Evolutionary conservation across 2,113 vertebrate genomes (phyloP).

Genomic region (Ciconia stormi): DNA sequence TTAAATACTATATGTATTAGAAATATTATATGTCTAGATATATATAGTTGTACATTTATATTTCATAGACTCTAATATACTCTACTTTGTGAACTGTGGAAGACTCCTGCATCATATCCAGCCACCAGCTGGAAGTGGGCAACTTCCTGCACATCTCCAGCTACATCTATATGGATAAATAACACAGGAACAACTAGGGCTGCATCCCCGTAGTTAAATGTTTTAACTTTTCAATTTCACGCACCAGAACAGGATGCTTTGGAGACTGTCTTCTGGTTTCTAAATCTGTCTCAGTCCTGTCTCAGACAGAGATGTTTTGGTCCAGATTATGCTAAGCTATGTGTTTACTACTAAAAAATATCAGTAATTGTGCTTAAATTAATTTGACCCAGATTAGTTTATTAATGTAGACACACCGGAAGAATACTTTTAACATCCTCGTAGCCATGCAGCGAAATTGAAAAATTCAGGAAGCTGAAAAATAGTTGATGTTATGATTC

Average conservation of each 20-base stretch:
- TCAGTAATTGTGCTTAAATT: background rate
- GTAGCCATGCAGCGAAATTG: background rate
- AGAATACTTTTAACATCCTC: background rate
- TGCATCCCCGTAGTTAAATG: background rate
- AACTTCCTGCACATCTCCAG: background rate
- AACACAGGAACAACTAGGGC: background rate
- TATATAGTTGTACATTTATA: background rate
- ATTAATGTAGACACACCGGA: background rate
- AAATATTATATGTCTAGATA: background rate
- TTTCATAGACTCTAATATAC: background rate
- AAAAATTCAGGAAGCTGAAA: background rate
- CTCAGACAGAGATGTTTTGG: background rate
- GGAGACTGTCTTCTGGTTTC: background rate
- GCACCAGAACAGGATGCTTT: background rate
- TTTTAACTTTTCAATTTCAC: background rate
- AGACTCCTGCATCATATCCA: background rate
- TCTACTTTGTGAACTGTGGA: background rate
- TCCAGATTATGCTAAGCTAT: background rate
- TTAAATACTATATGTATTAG: background rate
- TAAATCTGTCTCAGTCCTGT: background rate
- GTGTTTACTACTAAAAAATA: background rate
- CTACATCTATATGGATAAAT: background rate
- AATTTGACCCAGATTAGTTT: background rate
- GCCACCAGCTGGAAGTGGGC: background rate
- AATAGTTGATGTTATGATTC: background rate